Conservation (phyloP, 2,888 invertebrate species). For the Cheilosia variabilis region DNA sequence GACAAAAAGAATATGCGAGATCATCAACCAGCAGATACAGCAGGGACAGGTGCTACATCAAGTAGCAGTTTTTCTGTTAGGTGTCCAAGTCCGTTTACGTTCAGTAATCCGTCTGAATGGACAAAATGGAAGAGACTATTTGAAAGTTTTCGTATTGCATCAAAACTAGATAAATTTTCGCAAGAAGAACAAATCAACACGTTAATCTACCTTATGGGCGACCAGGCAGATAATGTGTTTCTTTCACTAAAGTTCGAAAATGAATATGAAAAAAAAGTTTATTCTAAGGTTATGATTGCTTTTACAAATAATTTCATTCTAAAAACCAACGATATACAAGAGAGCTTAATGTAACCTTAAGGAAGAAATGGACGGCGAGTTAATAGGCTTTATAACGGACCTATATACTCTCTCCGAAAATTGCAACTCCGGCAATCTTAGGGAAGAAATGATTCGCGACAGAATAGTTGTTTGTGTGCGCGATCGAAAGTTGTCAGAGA, state of each 20-base stretch:
- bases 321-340: neutral
- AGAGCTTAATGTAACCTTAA: neutral
- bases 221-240: neutral
- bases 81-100: too few relatives aligned
- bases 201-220: neutral
- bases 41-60: neutral
- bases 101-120: neutral
- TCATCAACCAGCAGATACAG: neutral
- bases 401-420: neutral
- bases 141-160: too few relatives aligned
- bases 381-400: neutral
- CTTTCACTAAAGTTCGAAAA: too few relatives aligned
- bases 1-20: neutral
- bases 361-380: neutral
- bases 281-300: neutral
- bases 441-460: too few relatives aligned
- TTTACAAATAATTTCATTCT: neutral
- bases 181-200: too few relatives aligned
- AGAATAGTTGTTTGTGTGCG: too few relatives aligned
- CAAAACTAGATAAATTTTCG: too few relatives aligned
- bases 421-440: too few relatives aligned
- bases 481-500: too few relatives aligned
- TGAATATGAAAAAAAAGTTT: neutral
- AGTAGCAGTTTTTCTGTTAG: too few relatives aligned
- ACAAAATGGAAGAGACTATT: too few relatives aligned